Base-by-base conservation (phyloP, 2,888 invertebrate genomes). In the Noctua janthina region DNA sequence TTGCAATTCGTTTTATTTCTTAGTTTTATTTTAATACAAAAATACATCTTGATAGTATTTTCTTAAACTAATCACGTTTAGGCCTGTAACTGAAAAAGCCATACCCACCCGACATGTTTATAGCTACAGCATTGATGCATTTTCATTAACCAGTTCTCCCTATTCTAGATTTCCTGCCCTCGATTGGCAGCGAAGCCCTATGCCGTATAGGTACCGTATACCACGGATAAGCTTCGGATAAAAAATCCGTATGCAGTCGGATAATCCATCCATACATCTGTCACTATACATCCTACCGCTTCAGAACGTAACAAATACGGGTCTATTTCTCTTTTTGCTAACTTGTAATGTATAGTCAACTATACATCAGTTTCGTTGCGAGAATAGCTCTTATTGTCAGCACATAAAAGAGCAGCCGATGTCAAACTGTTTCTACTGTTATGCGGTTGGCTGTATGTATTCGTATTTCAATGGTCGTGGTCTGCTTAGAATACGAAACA, bases 211-310 rank as follows among this genome's bases (percentile, higher is more conserved):
- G n/a, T n/a, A 39, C 8, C 11, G 43, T 66, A 68, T 43, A n/a
- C 17, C 13, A 17, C 77, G 74, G 87, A 82, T 87, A 76, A 88
- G 85, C 88, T 83, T 51, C 35, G 74, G 82, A 78, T 59, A 85
- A 83, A 87, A 88, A 87, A 83, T 78, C 64, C 81, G 74, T n/a
- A 62, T 73, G 59, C 83, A 68, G 72, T 6, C 23, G 74, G 80
- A 78, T 85, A 79, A 85, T 85, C 85, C 83, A 5, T 78, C 77
- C 76, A 77, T 64, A 76, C 85, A 79, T 83, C 83, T 81, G 85
- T 78, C 72, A 74, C 74, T 43, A 70, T 49, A 46, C 74, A 49
- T 46, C 39, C 72, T 56, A 51, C 64, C 51, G 69, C 76, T 73
- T 72, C 59, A 39, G 35, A 74, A 71, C 56, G 56, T 54, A 82